These are phyloP conservation scores for Clanis bilineata DNA, from an alignment of 2,888 invertebrate species.

Conservation along the genomic window DNA sequence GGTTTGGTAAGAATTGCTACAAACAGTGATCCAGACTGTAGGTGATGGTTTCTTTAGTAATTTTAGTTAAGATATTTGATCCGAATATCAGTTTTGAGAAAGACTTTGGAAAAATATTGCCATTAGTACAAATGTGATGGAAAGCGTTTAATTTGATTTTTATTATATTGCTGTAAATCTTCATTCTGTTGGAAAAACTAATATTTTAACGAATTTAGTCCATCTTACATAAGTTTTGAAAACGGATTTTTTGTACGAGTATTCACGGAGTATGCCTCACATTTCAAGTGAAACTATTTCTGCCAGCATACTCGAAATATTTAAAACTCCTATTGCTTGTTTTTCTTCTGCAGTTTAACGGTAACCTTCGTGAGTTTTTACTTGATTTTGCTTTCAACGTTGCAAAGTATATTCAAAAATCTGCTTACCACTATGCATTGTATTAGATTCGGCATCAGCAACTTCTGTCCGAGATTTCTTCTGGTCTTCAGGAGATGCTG, in stretches of 20 bases:
- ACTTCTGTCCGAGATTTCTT: slow-evolving; percentile 91
- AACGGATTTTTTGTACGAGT: background rate
- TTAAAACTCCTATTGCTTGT: background rate
- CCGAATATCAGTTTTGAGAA: too few species aligned
- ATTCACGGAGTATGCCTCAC: background rate
- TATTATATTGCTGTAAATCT: background rate
- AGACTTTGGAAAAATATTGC: background rate
- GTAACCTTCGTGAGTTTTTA: background rate
- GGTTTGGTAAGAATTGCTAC: background rate
- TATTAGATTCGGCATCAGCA: slow-evolving; percentile 94
- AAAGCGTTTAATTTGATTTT: too few species aligned
- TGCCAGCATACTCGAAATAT: background rate
- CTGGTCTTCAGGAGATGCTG: slow-evolving; percentile 84
- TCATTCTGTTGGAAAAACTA: background rate
- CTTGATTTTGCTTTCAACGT: background rate
- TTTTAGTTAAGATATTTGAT: too few species aligned
- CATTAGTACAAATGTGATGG: background rate
- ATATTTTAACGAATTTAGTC: background rate
- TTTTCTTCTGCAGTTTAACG: background rate
- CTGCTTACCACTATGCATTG: slow-evolving; percentile 93
- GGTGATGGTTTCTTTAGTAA: too few species aligned
- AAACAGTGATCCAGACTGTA: too few species aligned
- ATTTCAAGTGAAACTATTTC: background rate
- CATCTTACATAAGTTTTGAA: background rate
- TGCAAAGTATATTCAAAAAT: background rate